phyloP scores from a whole-genome alignment of 1,140 invertebrate genomes.

The Leptopilina clavipes region DNA sequence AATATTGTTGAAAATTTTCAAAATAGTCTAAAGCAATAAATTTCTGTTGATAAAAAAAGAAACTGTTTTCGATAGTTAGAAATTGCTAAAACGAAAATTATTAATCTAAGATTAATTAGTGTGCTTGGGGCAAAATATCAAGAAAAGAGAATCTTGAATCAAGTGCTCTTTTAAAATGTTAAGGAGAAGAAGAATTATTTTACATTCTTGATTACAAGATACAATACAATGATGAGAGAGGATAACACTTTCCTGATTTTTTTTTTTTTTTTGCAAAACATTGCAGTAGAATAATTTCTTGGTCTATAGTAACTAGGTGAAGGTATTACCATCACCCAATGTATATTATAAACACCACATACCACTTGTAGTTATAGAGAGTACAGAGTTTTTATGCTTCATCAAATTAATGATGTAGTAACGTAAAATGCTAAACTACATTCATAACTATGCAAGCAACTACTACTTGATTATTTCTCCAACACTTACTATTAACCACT shows the following conservation, averaged over 20 bases:
- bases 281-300: background rate
- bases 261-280: background rate
- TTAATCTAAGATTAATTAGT: background rate
- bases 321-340: background rate
- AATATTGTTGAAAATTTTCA: too few relatives aligned
- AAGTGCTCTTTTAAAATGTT: background rate
- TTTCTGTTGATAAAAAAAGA: too few relatives aligned
- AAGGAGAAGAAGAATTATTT: too few relatives aligned
- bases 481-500: background rate
- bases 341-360: background rate
- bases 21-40: too few relatives aligned
- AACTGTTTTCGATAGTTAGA: too few relatives aligned
- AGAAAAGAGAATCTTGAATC: background rate
- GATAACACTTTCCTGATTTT: slow-evolving; percentile 17
- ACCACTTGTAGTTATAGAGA: slow-evolving; percentile 9
- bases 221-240: background rate
- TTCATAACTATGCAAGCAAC: background rate
- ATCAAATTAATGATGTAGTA: background rate
- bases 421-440: background rate
- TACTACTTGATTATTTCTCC: background rate
- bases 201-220: background rate
- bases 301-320: slow-evolving; percentile 20
- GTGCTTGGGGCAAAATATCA: background rate
- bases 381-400: background rate
- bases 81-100: background rate